Base-by-base conservation (phyloP, 2,113 vertebrate species). In the Ictalurus punctatus region DNA sequence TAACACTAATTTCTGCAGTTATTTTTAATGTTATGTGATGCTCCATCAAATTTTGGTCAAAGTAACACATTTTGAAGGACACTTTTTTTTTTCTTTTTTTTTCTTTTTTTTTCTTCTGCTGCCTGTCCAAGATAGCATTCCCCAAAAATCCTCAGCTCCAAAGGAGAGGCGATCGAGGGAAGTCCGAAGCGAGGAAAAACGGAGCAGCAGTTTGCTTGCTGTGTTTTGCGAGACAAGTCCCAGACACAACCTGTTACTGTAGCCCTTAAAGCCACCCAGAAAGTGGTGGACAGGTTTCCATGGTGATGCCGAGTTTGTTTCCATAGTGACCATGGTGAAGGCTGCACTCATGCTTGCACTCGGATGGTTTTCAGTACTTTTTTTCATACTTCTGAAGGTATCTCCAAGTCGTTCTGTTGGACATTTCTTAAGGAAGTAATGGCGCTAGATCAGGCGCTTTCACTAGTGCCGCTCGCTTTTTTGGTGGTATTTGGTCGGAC, bases 291-390 rank as follows among this genome's bases (percentile, higher is more conserved):
- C 59, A 56, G 83, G 95, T 96, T 95, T 94, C 95, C 93, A 95
- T 94, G 94, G 94, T 69, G 88, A 96, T 93, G 88, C 79, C 56
- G 90, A 52, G 4, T 93, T 89, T 87, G 94, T 96, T 95, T 93
- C 81, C 58, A 59, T 83, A 4, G 81, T 8, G 58, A 83, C 34
- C 58, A 1, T 14, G 34, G 21, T 63, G 34, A 40, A 27, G 6
- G 58, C 58, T 63, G 10, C 5, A 63, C 1, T 5, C 81, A 85
- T 65, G 44, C 76, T 79, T 14, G 88, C 65, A n/a, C 67, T 25
- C 30, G 65, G 44, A 90, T 74, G 83, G 89, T 83, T 40, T 86
- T 89, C 88, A 67, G 6, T 56, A 69, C 74, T 83, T 83, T 19
- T 19, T 87, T 52, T 52, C 48, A 52, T 52, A 52, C 87, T 30